phyloP scores from a whole-genome alignment of 2,797 vertebrate genomes.

The Thalassophryne amazonica region DNA sequence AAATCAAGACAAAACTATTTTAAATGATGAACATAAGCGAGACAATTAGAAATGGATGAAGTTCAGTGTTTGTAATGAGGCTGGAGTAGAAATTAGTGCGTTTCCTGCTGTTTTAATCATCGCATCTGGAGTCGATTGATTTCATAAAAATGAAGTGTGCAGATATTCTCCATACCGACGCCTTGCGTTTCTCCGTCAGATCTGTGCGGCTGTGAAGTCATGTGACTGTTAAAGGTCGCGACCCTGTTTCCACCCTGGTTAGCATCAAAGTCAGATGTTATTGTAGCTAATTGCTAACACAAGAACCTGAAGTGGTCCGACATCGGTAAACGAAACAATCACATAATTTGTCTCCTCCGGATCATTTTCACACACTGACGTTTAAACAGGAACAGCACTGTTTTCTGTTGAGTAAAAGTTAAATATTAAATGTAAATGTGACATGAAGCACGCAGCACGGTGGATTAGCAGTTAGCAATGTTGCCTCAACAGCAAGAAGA shows the following conservation, averaged over 20 bases:
- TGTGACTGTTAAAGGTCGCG: conserved; percentile 31
- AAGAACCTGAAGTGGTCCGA: conserved; percentile 45
- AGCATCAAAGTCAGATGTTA: conserved; percentile 62
- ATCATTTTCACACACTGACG: conserved; percentile 22
- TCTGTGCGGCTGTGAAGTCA: neutral
- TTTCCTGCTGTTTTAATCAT: conserved; percentile 11
- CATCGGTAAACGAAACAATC: conserved; percentile 49
- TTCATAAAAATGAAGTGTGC: conserved; percentile 3
- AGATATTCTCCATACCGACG: neutral
- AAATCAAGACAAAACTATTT: too few relatives aligned
- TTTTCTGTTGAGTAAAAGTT: conserved; percentile 1
- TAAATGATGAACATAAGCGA: too few relatives aligned
- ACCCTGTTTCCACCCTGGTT: conserved; percentile 59
- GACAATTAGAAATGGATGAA: too few relatives aligned
- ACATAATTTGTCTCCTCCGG: conserved; percentile 33
- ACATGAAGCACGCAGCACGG: too few relatives aligned
- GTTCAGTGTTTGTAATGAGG: too few relatives aligned
- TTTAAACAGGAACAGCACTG: neutral
- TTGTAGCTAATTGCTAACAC: conserved; percentile 71
- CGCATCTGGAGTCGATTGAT: conserved; percentile 48
- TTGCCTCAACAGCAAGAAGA: too few relatives aligned
- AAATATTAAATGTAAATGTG: neutral
- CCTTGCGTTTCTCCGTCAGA: conserved; percentile 16
- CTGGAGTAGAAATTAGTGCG: too few relatives aligned
- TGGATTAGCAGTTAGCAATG: too few relatives aligned